These are phyloP conservation scores for Tetropium fuscum DNA, from an alignment of 2,888 invertebrate species.

Conservation along the genomic window DNA sequence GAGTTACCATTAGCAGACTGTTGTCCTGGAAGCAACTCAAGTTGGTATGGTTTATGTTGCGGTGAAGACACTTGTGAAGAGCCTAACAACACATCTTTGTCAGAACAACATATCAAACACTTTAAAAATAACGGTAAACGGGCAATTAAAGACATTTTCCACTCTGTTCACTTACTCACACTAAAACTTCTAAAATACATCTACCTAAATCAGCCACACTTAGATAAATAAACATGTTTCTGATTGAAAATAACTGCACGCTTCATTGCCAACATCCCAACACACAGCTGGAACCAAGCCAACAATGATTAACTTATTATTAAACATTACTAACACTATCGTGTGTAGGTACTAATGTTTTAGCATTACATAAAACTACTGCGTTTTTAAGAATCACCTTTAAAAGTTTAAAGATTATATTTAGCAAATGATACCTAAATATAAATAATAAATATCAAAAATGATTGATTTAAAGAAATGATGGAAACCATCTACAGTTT, in stretches of 20 bases:
- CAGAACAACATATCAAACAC: conserved; percentile 61
- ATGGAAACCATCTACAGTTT: no score
- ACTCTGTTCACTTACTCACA: conserved; percentile 22
- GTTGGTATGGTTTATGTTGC: conserved; percentile 66
- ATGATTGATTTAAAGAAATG: no score
- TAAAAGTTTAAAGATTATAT: no score
- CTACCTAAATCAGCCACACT: conserved; percentile 35
- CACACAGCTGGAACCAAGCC: conserved; percentile 31
- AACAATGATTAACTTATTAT: conserved; percentile 19
- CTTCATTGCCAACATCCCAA: conserved; percentile 33
- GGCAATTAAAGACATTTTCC: conserved; percentile 45
- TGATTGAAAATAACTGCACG: conserved; percentile 39
- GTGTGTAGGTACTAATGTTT: no score
- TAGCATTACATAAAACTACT: no score
- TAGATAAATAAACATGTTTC: conserved; percentile 37
- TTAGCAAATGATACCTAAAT: no score
- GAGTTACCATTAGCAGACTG: conserved; percentile 84
- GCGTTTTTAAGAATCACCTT: no score
- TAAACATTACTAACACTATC: background rate
- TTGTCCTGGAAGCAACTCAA: conserved; percentile 69
- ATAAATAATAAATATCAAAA: no score
- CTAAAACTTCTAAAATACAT: conserved; percentile 12
- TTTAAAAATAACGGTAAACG: conserved; percentile 51
- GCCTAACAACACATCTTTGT: conserved; percentile 65
- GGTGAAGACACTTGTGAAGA: conserved; percentile 66